phyloP scores from a whole-genome alignment of 1,140 invertebrate genomes.

The Linepithema humile region DNA sequence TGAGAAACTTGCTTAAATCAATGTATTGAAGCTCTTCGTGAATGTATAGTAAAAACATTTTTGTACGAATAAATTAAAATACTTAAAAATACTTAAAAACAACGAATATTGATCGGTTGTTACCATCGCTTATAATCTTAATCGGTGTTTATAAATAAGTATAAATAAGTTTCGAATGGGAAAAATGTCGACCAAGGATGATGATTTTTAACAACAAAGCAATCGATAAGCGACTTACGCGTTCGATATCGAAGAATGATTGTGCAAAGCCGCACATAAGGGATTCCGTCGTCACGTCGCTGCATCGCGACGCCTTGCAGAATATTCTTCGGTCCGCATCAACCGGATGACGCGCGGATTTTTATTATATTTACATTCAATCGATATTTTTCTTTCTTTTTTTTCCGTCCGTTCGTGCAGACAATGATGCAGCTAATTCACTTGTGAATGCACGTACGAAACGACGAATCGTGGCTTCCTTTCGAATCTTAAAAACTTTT shows the following conservation, averaged over 20 bases:
- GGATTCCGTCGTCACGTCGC: conserved; percentile 33
- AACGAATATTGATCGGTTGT: not conserved
- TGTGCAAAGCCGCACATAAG: conserved; percentile 17
- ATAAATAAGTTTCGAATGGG: not conserved
- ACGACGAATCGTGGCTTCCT: conserved; percentile 50
- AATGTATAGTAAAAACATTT: no score
- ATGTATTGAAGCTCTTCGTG: not conserved
- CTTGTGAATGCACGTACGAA: conserved; percentile 65
- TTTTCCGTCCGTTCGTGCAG: conserved; percentile 40
- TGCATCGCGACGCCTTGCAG: conserved; percentile 21
- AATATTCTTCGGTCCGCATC: conserved; percentile 35
- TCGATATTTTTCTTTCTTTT: conserved; percentile 53
- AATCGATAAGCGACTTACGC: conserved; percentile 37
- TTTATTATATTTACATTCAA: conserved; percentile 68
- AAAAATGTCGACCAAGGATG: not conserved
- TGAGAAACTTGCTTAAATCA: not conserved
- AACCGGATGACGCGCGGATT: conserved; percentile 66
- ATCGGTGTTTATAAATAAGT: not conserved
- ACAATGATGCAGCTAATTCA: conserved; percentile 69
- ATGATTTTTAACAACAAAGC: conserved; percentile 9
- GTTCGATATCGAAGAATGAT: conserved; percentile 37
- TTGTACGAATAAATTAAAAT: not conserved
- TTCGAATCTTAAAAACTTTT: conserved; percentile 55
- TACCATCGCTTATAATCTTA: not conserved
- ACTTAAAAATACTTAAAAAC: not conserved